phyloP scores from a whole-genome alignment of 2,797 vertebrate genomes.

The Lepus townsendii region DNA sequence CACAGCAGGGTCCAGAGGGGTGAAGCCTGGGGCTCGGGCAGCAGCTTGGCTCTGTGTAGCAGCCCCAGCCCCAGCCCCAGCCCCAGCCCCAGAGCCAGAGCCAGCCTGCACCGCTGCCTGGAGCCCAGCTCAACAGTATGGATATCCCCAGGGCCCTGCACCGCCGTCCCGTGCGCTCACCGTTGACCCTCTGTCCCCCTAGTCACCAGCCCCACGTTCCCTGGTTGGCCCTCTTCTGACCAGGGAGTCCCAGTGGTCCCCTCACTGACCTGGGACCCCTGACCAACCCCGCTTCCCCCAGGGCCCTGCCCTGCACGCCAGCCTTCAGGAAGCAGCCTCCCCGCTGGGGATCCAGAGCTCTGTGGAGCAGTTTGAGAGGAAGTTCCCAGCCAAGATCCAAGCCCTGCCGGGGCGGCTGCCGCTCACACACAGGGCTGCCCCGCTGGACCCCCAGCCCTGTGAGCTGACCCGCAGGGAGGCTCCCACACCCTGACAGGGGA shows the following conservation, averaged over 20 bases:
- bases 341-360: conserved; percentile 3
- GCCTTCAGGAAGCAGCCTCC: neutral
- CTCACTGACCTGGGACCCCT: neutral
- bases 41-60: conserved; percentile 68
- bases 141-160: neutral
- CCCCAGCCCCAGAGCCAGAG: neutral
- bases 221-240: neutral
- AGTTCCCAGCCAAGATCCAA: conserved; percentile 5
- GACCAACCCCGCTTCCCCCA: neutral
- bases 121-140: conserved; percentile 35
- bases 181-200: neutral
- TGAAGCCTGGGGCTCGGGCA: neutral
- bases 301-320: neutral
- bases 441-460: neutral
- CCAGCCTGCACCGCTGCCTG: neutral
- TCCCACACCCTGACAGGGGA: conserved; percentile 78
- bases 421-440: neutral
- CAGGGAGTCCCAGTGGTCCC: neutral
- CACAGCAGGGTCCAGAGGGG: neutral
- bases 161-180: neutral
- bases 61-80: neutral
- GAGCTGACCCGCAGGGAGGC: conserved; percentile 28
- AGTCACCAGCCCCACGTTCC: neutral
- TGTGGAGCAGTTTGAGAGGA: conserved; percentile 26
- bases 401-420: neutral